Conservation (phyloP, 2,797 vertebrate species). For the Sebastes vulpes region DNA sequence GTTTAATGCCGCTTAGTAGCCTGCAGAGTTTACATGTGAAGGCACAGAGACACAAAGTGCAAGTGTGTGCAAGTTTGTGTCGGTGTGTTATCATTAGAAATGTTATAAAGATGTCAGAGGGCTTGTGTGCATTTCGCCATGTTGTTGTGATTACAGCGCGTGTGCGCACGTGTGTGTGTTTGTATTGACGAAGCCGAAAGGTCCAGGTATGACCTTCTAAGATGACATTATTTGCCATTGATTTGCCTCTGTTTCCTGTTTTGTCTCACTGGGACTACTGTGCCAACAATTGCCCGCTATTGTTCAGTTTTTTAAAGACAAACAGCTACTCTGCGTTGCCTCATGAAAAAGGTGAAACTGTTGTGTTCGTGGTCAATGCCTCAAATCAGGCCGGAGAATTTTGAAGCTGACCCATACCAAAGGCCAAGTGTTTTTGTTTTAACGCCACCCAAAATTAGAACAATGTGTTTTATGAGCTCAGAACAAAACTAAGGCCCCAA, state of each 20-base stretch:
- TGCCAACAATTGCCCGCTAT: conserved; percentile 71
- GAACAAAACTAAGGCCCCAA: neutral
- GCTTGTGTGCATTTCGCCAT: conserved; percentile 38
- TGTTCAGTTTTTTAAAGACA: conserved; percentile 75
- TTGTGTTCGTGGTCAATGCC: conserved; percentile 32
- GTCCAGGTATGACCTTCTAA: conserved; percentile 85
- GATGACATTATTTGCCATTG: conserved; percentile 84
- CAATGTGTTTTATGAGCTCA: neutral
- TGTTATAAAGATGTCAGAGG: conserved; percentile 62
- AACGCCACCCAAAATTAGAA: neutral
- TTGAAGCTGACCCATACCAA: neutral
- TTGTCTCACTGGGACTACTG: conserved; percentile 69
- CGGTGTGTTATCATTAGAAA: conserved; percentile 61
- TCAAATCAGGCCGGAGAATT: conserved; percentile 37
- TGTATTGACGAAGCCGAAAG: conserved; percentile 81
- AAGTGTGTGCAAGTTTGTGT: conserved; percentile 63
- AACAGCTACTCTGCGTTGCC: conserved; percentile 57
- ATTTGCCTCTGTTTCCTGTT: conserved; percentile 74
- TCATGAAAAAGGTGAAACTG: conserved; percentile 54
- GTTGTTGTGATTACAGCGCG: conserved; percentile 42
- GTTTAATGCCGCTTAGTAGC: conserved; percentile 69
- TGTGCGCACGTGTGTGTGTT: conserved; percentile 47
- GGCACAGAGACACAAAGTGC: conserved; percentile 66
- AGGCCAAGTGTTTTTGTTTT: conserved; percentile 17
- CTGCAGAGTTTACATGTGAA: conserved; percentile 71